Conservation (phyloP, 2,797 vertebrate genomes). For the Hydrolagus colliei region DNA sequence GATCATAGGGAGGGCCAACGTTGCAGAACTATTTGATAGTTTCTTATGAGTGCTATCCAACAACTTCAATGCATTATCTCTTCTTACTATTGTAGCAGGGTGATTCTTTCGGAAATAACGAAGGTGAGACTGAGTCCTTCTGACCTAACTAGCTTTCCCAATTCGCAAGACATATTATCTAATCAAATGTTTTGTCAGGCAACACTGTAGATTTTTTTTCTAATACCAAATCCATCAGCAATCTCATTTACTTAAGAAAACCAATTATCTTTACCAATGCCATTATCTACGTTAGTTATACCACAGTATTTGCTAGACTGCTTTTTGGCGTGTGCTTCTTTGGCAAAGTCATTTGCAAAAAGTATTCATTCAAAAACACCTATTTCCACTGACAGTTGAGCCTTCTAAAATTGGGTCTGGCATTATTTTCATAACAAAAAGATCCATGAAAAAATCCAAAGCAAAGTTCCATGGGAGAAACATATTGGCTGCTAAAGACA, state of each 20-base stretch:
- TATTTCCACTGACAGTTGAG: not conserved
- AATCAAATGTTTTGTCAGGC: not conserved
- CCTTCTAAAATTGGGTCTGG: not conserved
- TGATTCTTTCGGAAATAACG: constrained; percentile 3
- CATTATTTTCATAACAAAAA: not conserved
- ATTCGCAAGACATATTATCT: too few species aligned
- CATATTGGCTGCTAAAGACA: too few species aligned
- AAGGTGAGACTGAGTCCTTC: not conserved
- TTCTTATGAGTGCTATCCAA: not conserved
- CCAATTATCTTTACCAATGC: not conserved
- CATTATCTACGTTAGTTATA: not conserved
- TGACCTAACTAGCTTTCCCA: not conserved
- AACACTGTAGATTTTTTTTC: not conserved
- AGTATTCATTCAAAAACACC: not conserved
- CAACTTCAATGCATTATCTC: constrained; percentile 4
- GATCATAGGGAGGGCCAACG: not conserved
- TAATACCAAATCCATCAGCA: not conserved
- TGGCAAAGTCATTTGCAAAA: not conserved
- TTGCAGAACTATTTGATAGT: not conserved
- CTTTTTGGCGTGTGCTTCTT: not conserved
- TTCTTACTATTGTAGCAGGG: not conserved
- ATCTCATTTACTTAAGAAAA: not conserved
- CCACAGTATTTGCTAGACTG: not conserved
- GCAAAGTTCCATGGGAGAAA: not conserved
- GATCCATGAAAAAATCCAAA: not conserved